Base-by-base conservation (phyloP, 1,140 invertebrate species). In the Goniozus legneri region DNA sequence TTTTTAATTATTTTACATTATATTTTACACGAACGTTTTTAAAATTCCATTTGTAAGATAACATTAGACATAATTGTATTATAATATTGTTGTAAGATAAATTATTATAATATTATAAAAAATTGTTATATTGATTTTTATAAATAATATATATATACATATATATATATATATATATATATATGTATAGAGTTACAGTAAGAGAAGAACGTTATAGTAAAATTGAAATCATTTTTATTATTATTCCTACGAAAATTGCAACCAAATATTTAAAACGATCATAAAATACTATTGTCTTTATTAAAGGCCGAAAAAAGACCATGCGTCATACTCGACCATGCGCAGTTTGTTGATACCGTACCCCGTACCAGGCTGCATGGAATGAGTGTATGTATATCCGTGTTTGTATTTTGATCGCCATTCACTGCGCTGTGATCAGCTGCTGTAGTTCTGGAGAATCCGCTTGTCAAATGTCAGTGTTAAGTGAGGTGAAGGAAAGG, bases 151-250 rank as follows among this genome's bases (percentile, higher is more conserved):
- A 30, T 43, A 20, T 18, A 20, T 24, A 27, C 39, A 24, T 24
- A 22, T n/a, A 41, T 41, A 41, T 24, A 24, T 13, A 41, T 8
- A 41, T 27, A 14, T 22, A 24, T 41, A 27, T 19, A 4, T 27
- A 10, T 6, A 6, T 27, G 24, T 27, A 6, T 27, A 6, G 10
- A 27, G 4, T 27, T 27, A 6, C 10, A 27, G 24, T 4, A 4
- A 6, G 10, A 27, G 10, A 27, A 27, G 24, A 27, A 27, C 4
- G 24, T 10, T 27, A 6, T 10, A 6, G 10, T 4, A 27, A 27
- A 6, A 4, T 27, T 27, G 10, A 27, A 6, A 4, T 27, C 24
- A 27, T 10, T 10, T 6, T 27, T 27, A 10, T 27, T 27, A 27
- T 6, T 27, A 10, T 27, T 4, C 24, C 10, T 27, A 4, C 10